Conservation (phyloP, 2,113 vertebrate genomes). For the Typhlomys cinereus region DNA sequence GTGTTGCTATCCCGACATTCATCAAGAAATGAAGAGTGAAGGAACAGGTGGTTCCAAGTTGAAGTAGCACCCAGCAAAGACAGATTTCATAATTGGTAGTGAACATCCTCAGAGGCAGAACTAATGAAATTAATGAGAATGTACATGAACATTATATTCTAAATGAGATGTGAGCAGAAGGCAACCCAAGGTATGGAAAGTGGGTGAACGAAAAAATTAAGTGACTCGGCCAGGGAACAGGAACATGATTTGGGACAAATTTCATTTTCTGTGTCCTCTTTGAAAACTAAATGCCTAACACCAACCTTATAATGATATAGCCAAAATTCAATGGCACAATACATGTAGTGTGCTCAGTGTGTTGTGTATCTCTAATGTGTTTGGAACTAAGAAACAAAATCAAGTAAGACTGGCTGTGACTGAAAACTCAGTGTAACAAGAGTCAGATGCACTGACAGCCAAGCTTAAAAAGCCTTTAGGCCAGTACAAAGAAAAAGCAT, state of each 20-base stretch:
- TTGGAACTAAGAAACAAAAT: background rate
- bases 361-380: background rate
- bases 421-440: background rate
- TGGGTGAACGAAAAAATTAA: accelerated
- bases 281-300: background rate
- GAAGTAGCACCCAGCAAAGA: background rate
- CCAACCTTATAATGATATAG: background rate
- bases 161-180: background rate
- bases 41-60: background rate
- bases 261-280: background rate
- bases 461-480: background rate
- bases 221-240: accelerated
- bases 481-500: background rate
- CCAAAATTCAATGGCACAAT: background rate
- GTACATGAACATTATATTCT: background rate
- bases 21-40: background rate
- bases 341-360: background rate
- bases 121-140: background rate
- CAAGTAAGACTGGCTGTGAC: background rate
- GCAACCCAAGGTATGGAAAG: accelerated
- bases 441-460: background rate
- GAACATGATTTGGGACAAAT: background rate
- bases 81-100: background rate
- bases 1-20: background rate
- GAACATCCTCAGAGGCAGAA: background rate